Evolutionary conservation across 1,140 invertebrate species (phyloP).

Genomic region (Rhyacophila brunnea): DNA sequence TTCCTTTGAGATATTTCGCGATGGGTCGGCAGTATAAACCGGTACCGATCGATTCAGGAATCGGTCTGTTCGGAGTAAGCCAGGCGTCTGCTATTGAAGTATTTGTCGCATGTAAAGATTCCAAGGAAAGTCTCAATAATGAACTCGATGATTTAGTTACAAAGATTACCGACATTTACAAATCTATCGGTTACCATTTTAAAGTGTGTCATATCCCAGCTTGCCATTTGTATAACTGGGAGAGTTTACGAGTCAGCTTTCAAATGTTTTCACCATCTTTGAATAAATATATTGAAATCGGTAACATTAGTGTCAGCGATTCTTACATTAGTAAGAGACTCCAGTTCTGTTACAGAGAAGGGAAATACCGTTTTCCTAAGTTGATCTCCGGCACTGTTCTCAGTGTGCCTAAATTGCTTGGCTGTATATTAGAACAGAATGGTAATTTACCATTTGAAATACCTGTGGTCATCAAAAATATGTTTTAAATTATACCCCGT

Average conservation of each 20-base stretch:
- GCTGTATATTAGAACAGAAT: slow-evolving; percentile 64
- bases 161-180: slow-evolving; percentile 54
- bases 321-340: slow-evolving; percentile 69
- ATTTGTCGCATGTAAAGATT: slow-evolving; percentile 54
- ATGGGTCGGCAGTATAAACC: slow-evolving; percentile 64
- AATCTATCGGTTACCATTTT: slow-evolving; percentile 61
- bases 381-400: slow-evolving; percentile 63
- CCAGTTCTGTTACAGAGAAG: slow-evolving; percentile 57
- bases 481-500: slow-evolving; percentile 2
- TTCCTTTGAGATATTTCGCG: slow-evolving; percentile 63
- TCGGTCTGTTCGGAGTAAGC: slow-evolving; percentile 59
- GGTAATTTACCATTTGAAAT: slow-evolving; percentile 39
- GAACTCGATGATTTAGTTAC: slow-evolving; percentile 53
- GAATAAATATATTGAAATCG: slow-evolving; percentile 63
- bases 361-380: slow-evolving; percentile 55
- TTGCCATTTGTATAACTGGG: slow-evolving; percentile 55
- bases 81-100: slow-evolving; percentile 62
- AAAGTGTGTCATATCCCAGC: slow-evolving; percentile 57
- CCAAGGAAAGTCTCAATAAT: slow-evolving; percentile 42
- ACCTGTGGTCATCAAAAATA: slow-evolving; percentile 18
- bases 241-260: slow-evolving; percentile 61
- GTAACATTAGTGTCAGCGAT: slow-evolving; percentile 60
- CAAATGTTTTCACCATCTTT: slow-evolving; percentile 65
- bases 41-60: slow-evolving; percentile 37
- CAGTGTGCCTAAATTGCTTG: slow-evolving; percentile 63